Evolutionary conservation across 2,797 vertebrate genomes (phyloP).

Genomic region (Leuciscus waleckii): DNA sequence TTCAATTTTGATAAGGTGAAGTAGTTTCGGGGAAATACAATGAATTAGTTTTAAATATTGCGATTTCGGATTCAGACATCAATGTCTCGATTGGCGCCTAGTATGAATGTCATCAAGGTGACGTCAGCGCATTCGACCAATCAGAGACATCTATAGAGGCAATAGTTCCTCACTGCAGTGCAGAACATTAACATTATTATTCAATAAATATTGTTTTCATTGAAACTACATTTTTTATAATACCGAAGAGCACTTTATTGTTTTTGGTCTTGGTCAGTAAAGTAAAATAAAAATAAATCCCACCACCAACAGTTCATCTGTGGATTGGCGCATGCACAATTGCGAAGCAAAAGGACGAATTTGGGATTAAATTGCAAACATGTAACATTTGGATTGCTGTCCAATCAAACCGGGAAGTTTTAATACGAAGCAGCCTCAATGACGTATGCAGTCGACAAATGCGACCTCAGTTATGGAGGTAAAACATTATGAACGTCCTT

Average conservation of each 20-base stretch:
- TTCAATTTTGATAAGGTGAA: too few species aligned
- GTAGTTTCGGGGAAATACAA: too few species aligned
- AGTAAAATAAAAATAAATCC: background rate
- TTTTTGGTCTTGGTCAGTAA: background rate
- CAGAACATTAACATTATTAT: background rate
- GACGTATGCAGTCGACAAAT: background rate
- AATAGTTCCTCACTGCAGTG: background rate
- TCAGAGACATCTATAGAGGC: background rate
- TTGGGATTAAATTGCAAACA: background rate
- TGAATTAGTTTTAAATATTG: background rate
- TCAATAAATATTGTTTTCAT: background rate
- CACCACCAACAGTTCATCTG: background rate
- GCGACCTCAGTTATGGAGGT: background rate
- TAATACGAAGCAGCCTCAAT: background rate
- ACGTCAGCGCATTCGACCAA: background rate
- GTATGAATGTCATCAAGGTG: background rate
- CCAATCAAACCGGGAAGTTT: background rate
- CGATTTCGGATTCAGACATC: too few species aligned
- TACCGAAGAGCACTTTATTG: too few species aligned
- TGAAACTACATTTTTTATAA: background rate
- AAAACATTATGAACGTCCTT: background rate
- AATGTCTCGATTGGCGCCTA: background rate
- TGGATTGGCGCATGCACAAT: background rate
- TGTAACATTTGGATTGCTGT: background rate
- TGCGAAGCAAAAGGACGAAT: background rate